Conservation (phyloP, 2,113 vertebrate species). For the Candoia aspera region DNA sequence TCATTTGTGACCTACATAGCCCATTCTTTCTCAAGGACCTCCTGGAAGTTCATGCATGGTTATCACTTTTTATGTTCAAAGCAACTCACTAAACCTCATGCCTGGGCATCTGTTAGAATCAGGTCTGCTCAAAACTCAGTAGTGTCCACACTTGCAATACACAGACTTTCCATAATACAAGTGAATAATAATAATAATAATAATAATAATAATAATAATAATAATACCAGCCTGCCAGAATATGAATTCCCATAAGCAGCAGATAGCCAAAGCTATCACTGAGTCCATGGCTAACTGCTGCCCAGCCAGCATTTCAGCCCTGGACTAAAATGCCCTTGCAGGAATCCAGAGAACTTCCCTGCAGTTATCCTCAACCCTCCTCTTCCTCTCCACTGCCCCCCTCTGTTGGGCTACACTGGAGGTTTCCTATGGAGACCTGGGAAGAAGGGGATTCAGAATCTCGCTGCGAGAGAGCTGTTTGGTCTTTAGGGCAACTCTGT, state of each 20-base stretch:
- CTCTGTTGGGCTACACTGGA: slow-evolving; percentile 45
- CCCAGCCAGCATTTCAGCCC: not conserved
- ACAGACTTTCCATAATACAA: not conserved
- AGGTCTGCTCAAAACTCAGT: not conserved
- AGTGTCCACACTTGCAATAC: not conserved
- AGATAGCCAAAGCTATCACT: slow-evolving; percentile 19
- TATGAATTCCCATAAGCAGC: slow-evolving; percentile 15
- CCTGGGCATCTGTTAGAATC: not conserved
- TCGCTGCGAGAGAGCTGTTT: slow-evolving; percentile 60
- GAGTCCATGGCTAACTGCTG: not conserved
- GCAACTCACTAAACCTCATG: not conserved
- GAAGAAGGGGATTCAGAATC: slow-evolving; percentile 63
- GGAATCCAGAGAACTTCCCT: not conserved
- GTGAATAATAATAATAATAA: not conserved
- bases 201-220: no score
- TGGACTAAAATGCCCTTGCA: not conserved
- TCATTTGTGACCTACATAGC: not conserved
- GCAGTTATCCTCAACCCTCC: not conserved
- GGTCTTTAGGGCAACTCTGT: slow-evolving; percentile 58
- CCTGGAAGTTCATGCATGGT: not conserved
- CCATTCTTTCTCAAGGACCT: not conserved
- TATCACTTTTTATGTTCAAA: not conserved
- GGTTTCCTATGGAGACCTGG: slow-evolving; percentile 61
- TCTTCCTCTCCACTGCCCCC: not conserved
- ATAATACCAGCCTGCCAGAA: slow-evolving; percentile 39